Evolutionary conservation across 2,888 invertebrate genomes (phyloP), one percentile per base, ranked within the genome.

Genomic region (Erynnis tages): DNA sequence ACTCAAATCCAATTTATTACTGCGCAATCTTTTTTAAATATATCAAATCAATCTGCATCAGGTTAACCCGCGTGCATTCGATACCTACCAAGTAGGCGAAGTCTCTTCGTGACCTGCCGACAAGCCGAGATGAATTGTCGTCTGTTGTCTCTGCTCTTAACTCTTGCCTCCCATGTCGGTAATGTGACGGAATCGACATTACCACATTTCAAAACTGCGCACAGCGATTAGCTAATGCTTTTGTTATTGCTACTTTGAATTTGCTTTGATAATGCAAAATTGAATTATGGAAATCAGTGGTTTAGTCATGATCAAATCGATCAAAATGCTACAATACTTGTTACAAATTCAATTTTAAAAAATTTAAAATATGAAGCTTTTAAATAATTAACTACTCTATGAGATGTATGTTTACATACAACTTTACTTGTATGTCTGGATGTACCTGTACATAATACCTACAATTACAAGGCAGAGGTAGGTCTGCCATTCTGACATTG

Each of bases 171-270:
- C 34, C 30, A 25, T 43, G 32, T 27, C 56, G 67, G 63, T 69
- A 71, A 76, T 78, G 69, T 71, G 69, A 66, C 67, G 63, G 58
- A 54, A 43, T 44, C 54, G 58, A 61, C 66, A 74, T 71, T 65
- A 65, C 69, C 67, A 69, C 67, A 69, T 72, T 69, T 73, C 68
- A 71, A 66, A 71, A 65, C 57, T 50, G 59, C 62, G 55, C 54
- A 54, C 40, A 11, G 23, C 37, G 41, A 61, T 67, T 67, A 59
- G 59, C 59, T 58, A 65, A 67, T 60, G 41, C 41, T 10, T 32
- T 43, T 34, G 41, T 34, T 25, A 34, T 32, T 23, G 21, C 21
- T 34, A 34, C 16, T 23, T 32, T 11, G 23, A 21, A 17, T 34
- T 41, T 49, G 38, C 13, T 38, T 25, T 5, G 13, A 17, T 10